phyloP scores from a whole-genome alignment of 2,888 invertebrate genomes.

The Melikaiella ostensackeni region DNA sequence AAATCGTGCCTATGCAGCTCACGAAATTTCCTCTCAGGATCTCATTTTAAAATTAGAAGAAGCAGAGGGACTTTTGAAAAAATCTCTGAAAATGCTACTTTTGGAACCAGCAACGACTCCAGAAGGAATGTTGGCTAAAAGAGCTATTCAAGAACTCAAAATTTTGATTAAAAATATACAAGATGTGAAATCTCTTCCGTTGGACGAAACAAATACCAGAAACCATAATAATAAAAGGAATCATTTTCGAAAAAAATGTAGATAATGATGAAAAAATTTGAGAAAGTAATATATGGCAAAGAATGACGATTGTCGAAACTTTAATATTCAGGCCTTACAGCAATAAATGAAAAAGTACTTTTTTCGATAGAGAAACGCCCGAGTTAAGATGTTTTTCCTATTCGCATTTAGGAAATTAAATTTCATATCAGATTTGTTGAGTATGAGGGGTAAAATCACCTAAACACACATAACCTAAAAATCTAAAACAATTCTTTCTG shows the following conservation, averaged over 20 bases:
- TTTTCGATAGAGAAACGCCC: too few species aligned
- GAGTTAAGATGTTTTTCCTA: too few species aligned
- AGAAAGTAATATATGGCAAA: too few species aligned
- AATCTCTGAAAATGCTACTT: conserved; percentile 82
- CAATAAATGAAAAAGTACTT: too few species aligned
- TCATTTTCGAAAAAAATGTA: not conserved
- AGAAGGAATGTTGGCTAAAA: conserved; percentile 84
- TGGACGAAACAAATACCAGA: conserved; percentile 3
- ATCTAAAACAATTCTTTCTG: too few species aligned
- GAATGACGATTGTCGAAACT: too few species aligned
- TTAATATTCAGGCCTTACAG: too few species aligned
- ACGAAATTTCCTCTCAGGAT: conserved; percentile 80
- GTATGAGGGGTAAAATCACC: too few species aligned
- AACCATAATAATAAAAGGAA: conserved; percentile 5
- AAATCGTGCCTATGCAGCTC: conserved; percentile 81
- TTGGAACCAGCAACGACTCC: conserved; percentile 86
- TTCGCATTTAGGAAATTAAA: too few species aligned
- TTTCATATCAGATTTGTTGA: too few species aligned
- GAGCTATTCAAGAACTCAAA: conserved; percentile 83
- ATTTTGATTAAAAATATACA: conserved; percentile 79
- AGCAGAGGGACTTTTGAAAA: conserved; percentile 81
- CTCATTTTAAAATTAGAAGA: conserved; percentile 80
- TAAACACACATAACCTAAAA: too few species aligned
- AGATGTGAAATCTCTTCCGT: conserved; percentile 58
- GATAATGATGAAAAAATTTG: conserved; percentile 6